phyloP scores from a whole-genome alignment of 2,113 vertebrate species.

The Merops nubicus region DNA sequence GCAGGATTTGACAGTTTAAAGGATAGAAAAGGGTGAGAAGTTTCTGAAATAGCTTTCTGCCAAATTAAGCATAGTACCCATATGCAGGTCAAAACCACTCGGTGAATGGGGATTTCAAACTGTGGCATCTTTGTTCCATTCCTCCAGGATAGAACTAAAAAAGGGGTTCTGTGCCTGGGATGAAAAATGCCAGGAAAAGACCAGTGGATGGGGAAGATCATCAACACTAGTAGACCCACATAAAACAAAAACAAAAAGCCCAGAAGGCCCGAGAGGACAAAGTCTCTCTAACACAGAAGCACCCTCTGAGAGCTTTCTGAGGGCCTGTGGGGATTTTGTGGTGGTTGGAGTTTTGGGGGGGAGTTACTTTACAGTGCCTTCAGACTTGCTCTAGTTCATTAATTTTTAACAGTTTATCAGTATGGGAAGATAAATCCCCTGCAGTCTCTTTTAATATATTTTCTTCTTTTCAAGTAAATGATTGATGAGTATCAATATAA shows the following conservation, averaged over 20 bases:
- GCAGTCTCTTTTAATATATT: slow-evolving; percentile 73
- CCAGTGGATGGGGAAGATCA: not conserved
- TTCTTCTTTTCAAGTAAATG: slow-evolving; percentile 78
- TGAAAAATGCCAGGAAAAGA: not conserved
- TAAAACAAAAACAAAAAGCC: not conserved
- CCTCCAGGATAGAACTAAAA: not conserved
- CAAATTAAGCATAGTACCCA: not conserved
- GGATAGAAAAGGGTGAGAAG: slow-evolving; percentile 9
- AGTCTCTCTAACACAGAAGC: not conserved
- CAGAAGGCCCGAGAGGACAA: not conserved
- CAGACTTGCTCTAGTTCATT: slow-evolving; percentile 70
- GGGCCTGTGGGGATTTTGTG: slow-evolving; percentile 22
- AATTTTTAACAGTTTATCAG: slow-evolving; percentile 76
- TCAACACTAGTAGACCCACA: not conserved
- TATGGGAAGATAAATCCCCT: slow-evolving; percentile 74
- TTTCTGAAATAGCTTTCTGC: slow-evolving; percentile 15
- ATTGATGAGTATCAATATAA: slow-evolving; percentile 75
- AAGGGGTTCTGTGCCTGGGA: not conserved
- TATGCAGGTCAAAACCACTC: not conserved
- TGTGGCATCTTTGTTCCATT: not conserved
- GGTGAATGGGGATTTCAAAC: not conserved
- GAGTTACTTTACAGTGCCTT: slow-evolving; percentile 38
- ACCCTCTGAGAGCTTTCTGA: slow-evolving; percentile 17
- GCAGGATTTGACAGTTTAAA: slow-evolving; percentile 18
- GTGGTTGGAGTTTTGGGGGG: not conserved